Base-by-base conservation (phyloP, 2,797 vertebrate genomes). In the Hypotaenidia okinawae region DNA sequence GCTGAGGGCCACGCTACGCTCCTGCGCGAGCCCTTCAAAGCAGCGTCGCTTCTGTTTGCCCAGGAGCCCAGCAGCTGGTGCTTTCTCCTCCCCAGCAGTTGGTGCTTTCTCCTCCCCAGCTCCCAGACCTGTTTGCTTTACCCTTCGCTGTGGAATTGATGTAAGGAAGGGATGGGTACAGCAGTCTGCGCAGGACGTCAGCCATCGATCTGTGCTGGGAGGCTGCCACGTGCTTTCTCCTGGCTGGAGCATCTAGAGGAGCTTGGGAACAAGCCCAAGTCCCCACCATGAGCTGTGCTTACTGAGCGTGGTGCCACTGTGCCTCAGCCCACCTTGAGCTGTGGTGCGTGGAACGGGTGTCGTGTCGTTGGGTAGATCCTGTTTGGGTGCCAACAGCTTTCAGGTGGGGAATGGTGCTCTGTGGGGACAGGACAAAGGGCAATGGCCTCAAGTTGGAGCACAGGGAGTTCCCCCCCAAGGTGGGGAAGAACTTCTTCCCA, bases 141-240 rank as follows among this genome's bases (percentile, higher is more conserved):
- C 64, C 82, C 87, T 73, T 49, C 16, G 74, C 89, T 89, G 82
- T 72, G 82, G 57, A 27, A 75, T 30, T 61, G 52, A 64, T 91
- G 93, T 78, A 54, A 52, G 19, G 51, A 75, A 80, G 39, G 89
- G 74, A 32, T 93, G 22, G 13, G 93, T 72, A 25, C 64, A 12
- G 54, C 43, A 67, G 58, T 24, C 72, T 72, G 87, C 61, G 55
- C 25, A 15, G 74, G 89, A 5, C 41, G 61, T 84, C 76, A 67
- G n/a, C 57, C 90, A 37, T 11, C 7, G 80, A 93, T 97, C 91
- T 87, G 86, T 51, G 62, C 76, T 41, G 79, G 85, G 76, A 77
- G 76, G 92, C 32, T 51, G 84, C 89, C 47, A 47, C 32, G 47
- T 35, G 59, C 84, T 16, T 23, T 64, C 63, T 78, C 82, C 89